These are phyloP conservation scores for Stictonetta naevosa DNA, from an alignment of 2,113 vertebrate species.

Conservation along the genomic window DNA sequence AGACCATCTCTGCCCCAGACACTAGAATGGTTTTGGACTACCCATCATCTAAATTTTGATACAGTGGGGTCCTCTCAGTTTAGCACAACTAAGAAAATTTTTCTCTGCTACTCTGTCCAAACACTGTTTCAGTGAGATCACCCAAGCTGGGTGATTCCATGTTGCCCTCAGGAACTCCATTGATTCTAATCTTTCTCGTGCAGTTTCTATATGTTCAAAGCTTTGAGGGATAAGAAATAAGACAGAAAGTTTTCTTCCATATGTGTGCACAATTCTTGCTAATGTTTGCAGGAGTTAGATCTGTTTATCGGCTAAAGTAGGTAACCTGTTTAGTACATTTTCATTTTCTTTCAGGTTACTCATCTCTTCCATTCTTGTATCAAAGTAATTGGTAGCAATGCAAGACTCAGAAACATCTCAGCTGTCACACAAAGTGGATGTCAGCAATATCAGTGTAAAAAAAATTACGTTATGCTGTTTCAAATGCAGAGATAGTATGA, in stretches of 20 bases:
- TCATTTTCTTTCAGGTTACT: constrained; percentile 8
- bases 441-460: constrained; percentile 10
- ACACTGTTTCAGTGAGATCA: background rate
- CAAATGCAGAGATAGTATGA: constrained; percentile 11
- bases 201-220: background rate
- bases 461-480: background rate
- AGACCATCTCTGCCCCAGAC: background rate
- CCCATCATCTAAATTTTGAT: background rate
- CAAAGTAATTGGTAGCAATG: constrained; percentile 8
- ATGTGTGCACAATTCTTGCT: background rate
- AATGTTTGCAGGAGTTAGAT: background rate
- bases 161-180: background rate
- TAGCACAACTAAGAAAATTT: background rate
- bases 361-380: background rate
- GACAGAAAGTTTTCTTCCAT: background rate
- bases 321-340: background rate
- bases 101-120: background rate
- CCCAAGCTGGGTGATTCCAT: background rate
- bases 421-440: background rate
- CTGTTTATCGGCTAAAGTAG: background rate
- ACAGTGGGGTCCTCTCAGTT: background rate
- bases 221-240: background rate
- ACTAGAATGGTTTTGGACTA: background rate
- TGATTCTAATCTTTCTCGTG: background rate
- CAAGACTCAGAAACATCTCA: constrained; percentile 13